Evolutionary conservation across 2,888 invertebrate species (phyloP).

Genomic region (Cenopis cana): DNA sequence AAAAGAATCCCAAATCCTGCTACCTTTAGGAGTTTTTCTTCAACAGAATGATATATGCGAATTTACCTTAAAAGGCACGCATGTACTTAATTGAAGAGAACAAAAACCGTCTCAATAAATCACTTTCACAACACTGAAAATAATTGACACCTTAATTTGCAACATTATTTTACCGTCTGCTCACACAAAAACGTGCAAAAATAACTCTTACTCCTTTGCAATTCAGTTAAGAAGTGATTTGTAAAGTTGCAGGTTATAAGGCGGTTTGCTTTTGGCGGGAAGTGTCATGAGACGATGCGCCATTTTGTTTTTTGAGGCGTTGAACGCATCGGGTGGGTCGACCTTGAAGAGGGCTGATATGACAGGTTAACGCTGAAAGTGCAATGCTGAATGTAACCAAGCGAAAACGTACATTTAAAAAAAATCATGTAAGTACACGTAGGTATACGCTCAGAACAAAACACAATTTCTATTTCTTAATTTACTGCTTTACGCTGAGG

Average conservation of each 20-base stretch:
- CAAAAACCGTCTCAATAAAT: constrained; percentile 35
- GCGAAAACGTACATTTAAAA: background rate
- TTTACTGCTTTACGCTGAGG: too few species aligned
- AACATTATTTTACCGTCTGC: constrained; percentile 2
- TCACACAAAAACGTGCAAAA: background rate
- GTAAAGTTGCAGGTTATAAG: background rate
- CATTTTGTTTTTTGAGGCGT: constrained; percentile 22
- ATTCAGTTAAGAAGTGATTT: background rate
- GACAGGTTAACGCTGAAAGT: constrained; percentile 9
- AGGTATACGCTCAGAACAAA: too few species aligned
- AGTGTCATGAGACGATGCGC: constrained; percentile 28
- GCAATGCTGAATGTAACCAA: constrained; percentile 8
- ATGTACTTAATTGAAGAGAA: constrained; percentile 16
- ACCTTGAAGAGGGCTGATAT: constrained; percentile 33
- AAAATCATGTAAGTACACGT: too few species aligned
- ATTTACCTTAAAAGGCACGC: constrained; percentile 7
- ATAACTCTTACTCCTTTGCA: background rate
- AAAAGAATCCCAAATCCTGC: too few species aligned
- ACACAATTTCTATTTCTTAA: too few species aligned
- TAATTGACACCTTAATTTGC: constrained; percentile 39
- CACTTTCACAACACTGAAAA: constrained; percentile 20
- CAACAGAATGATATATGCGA: background rate
- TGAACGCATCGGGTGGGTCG: constrained; percentile 33
- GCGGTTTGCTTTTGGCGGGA: constrained; percentile 28
- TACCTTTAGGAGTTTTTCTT: background rate